Evolutionary conservation across 2,113 vertebrate genomes (phyloP), one percentile per base, ranked within the genome.

Genomic region (Salminus brasiliensis): DNA sequence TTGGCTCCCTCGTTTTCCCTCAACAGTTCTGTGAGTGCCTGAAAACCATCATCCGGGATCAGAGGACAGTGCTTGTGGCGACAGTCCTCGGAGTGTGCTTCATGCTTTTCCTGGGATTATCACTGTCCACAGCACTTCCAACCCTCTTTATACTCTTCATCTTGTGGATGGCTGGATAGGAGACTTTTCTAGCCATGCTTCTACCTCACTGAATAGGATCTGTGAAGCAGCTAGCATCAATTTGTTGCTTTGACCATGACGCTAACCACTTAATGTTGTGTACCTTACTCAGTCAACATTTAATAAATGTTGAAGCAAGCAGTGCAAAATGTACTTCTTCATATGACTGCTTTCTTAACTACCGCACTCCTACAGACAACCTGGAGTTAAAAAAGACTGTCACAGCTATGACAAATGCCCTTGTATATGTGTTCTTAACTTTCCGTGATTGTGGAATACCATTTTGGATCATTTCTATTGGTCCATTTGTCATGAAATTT

Each of bases 111-210:
- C 86, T 93, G 16, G 98, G 97, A 8, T 67, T 95, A 63, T 93
- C 94, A 12, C 83, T 90, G 16, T 89, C 87, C 74, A 95, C 94
- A 1, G 89, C 93, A 0, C 89, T 98, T 55, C 95, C 95, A 13
- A 87, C 94, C 3, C 85, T 97, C 80, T 78, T 98, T 36, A 81
- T 99, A 84, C 95, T 97, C 11, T 97, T 99, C 88, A 89, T 90
- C 15, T 87, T 99, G 76, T 99, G 98, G 98, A 98, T 99, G 96
- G 95, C 92, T 65, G 95, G 96, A 87, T 99, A 86, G 90, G 27
- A 59, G 63, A 81, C 66, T 41, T 39, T 32, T 21, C 39, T 23
- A 12, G 47, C 11, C 13, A 39, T 55, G 23, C 25, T 16, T 25
- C 12, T 59, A 49, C 63, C 5, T 7, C 5, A 41, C n/a, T 15